Evolutionary conservation across 2,888 invertebrate species (phyloP).

Genomic region (Xiphydria camelus): DNA sequence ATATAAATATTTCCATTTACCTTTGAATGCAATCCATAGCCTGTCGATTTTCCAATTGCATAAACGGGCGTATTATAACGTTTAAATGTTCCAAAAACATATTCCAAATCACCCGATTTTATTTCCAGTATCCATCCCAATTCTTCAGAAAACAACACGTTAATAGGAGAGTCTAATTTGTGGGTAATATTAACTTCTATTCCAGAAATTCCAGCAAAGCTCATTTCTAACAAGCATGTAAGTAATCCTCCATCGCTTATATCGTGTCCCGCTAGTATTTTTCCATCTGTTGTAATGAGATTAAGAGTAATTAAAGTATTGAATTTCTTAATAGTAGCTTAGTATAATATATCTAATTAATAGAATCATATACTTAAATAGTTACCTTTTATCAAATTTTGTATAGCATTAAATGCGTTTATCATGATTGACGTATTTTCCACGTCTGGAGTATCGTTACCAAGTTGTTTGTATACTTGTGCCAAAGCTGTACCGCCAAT

Average conservation of each 20-base stretch:
- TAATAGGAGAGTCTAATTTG: conserved; percentile 63
- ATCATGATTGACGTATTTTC: conserved; percentile 70
- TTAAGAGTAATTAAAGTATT: not conserved
- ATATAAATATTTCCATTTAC: no score
- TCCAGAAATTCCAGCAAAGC: conserved; percentile 89
- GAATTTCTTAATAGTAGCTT: not conserved
- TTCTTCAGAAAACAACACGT: conserved; percentile 83
- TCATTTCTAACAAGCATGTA: conserved; percentile 91
- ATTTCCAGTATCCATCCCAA: conserved; percentile 85
- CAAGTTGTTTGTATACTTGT: conserved; percentile 86
- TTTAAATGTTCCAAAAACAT: conserved; percentile 67
- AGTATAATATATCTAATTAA: no score
- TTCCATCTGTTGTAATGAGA: conserved; percentile 62
- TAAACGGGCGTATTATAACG: conserved; percentile 66
- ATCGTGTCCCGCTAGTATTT: conserved; percentile 87
- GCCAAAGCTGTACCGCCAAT: conserved; percentile 92
- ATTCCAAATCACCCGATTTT: conserved; percentile 59
- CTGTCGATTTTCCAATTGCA: conserved; percentile 69
- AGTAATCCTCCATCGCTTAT: conserved; percentile 95
- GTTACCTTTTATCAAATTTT: conserved; percentile 77
- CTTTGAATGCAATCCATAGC: conserved; percentile 70
- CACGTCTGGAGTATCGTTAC: conserved; percentile 79
- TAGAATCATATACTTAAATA: no score
- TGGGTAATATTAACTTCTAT: conserved; percentile 68
- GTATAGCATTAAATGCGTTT: conserved; percentile 81